A percentile compares a stretch with the other conserved stretches of the same genome.
Conservation (phyloP, 1,140 invertebrate genomes). For the Anastrepha obliqua region DNA sequence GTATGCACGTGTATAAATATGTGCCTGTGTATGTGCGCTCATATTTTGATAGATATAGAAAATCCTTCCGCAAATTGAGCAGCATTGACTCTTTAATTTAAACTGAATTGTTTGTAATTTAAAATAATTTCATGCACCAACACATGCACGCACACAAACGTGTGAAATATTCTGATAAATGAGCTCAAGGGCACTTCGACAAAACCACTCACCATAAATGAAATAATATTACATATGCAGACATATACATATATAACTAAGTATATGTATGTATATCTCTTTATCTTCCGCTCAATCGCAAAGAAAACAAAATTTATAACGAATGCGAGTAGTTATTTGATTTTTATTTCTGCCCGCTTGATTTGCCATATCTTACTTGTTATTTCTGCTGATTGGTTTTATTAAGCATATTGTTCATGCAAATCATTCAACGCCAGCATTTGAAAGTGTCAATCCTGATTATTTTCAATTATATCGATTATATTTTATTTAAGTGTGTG, state of each 20-base stretch:
- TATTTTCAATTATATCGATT: conserved; percentile 29
- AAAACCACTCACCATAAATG: conserved; percentile 12
- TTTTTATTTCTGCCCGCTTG: background rate
- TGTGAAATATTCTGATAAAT: background rate
- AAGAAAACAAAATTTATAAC: background rate
- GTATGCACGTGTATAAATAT: background rate
- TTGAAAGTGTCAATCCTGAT: conserved; percentile 23
- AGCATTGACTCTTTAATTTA: conserved; percentile 43
- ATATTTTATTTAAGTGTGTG: background rate
- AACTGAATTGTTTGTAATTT: conserved; percentile 37
- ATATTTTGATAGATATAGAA: background rate
- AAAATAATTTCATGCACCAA: conserved; percentile 27
- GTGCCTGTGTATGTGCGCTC: background rate
- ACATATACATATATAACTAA: background rate
- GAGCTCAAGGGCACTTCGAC: conserved; percentile 45
- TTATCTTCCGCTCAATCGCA: conserved; percentile 16
- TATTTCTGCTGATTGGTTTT: conserved; percentile 47
- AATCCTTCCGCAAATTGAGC: conserved; percentile 1
- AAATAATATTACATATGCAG: background rate
- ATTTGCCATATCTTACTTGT: conserved; percentile 4
- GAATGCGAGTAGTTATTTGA: background rate
- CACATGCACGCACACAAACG: background rate
- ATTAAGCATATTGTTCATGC: conserved; percentile 29
- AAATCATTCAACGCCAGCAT: conserved; percentile 33
- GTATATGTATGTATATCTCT: background rate